Evolutionary conservation across 2,797 vertebrate genomes (phyloP).

Genomic region (Chelmon rostratus): DNA sequence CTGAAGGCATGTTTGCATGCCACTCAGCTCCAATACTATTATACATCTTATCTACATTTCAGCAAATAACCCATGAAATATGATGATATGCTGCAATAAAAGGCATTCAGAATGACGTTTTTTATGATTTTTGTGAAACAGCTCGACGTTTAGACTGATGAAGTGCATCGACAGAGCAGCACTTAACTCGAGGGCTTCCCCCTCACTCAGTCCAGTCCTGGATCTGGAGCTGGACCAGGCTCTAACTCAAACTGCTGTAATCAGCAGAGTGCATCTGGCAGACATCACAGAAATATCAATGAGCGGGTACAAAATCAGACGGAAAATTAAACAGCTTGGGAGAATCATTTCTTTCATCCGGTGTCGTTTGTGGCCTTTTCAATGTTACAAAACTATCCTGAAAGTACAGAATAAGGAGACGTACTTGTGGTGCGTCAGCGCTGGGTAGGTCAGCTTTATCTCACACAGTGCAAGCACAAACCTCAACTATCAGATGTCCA

Average conservation of each 20-base stretch:
- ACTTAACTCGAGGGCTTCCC: slow-evolving; percentile 49
- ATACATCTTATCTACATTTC: slow-evolving; percentile 16
- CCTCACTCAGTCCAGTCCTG: slow-evolving; percentile 19
- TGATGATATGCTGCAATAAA: slow-evolving; percentile 16
- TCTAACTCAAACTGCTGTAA: slow-evolving; percentile 38
- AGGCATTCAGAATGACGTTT: slow-evolving; percentile 18
- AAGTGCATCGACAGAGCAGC: slow-evolving; percentile 43
- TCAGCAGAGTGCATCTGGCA: slow-evolving; percentile 58
- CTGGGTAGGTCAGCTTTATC: not conserved
- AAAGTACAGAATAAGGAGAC: not conserved
- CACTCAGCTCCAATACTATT: not conserved
- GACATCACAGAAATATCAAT: slow-evolving; percentile 51
- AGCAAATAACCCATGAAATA: slow-evolving; percentile 26
- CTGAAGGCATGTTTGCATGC: not conserved
- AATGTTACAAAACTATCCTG: not conserved
- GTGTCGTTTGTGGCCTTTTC: not conserved
- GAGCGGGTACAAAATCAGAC: slow-evolving; percentile 17
- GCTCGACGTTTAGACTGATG: slow-evolving; percentile 39
- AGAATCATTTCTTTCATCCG: slow-evolving; percentile 20
- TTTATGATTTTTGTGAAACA: slow-evolving; percentile 42
- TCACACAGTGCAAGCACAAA: not conserved
- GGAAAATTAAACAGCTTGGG: slow-evolving; percentile 20
- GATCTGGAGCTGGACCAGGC: slow-evolving; percentile 56
- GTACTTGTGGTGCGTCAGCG: not conserved
- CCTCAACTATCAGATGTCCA: not conserved